Percentiles rank a stretch among this genome's conserved stretches.
Evolutionary conservation across 1,140 invertebrate genomes (phyloP).

Genomic region (Bombus sylvicola): DNA sequence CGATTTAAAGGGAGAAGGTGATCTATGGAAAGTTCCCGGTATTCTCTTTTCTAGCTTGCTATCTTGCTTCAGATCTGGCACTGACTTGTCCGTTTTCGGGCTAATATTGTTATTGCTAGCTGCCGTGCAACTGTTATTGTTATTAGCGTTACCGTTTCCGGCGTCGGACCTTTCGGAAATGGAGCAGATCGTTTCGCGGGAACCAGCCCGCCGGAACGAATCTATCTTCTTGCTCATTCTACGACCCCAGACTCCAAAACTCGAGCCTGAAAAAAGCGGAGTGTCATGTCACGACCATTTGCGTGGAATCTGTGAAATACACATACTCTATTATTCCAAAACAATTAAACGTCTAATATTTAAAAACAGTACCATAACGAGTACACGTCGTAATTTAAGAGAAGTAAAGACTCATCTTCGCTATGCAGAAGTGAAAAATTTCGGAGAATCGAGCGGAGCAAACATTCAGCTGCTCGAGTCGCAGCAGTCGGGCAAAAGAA

Average conservation of each 20-base stretch:
- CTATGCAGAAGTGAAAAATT: not conserved
- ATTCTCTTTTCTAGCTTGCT: slow-evolving; percentile 80
- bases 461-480: not conserved
- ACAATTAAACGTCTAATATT: not conserved
- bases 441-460: not conserved
- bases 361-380: not conserved
- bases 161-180: slow-evolving; percentile 69
- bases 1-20: slow-evolving; percentile 87
- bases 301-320: too few relatives aligned
- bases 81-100: slow-evolving; percentile 74
- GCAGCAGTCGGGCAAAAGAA: slow-evolving; percentile 20
- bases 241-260: slow-evolving; percentile 90
- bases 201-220: slow-evolving; percentile 87
- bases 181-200: slow-evolving; percentile 83
- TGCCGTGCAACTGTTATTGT: slow-evolving; percentile 72
- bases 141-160: slow-evolving; percentile 48
- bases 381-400: not conserved
- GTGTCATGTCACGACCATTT: too few relatives aligned
- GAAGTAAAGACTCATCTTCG: not conserved
- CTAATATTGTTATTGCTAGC: slow-evolving; percentile 75
- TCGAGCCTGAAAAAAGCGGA: slow-evolving; percentile 77
- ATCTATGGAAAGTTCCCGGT: slow-evolving; percentile 82
- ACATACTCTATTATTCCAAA: not conserved
- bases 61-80: slow-evolving; percentile 80
- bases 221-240: slow-evolving; percentile 91